phyloP scores from a whole-genome alignment of 2,113 vertebrate species.

The Tenebrosternarchus preto region DNA sequence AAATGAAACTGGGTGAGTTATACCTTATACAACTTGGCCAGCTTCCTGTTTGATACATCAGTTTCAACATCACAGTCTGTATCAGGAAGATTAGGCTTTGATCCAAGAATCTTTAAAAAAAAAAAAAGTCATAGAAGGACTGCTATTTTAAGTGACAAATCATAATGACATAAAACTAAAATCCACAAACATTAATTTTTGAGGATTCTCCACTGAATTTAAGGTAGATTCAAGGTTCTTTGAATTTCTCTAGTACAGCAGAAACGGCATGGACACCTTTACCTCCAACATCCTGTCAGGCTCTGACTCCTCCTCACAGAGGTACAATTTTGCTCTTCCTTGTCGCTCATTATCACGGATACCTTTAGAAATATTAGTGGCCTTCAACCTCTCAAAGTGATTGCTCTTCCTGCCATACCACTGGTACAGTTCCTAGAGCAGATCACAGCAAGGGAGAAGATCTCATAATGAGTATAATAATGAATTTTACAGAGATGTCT shows the following conservation, averaged over 20 bases:
- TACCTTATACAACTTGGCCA: constrained; percentile 97
- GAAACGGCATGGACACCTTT: not conserved
- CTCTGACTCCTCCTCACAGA: constrained; percentile 86
- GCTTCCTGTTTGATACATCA: constrained; percentile 85
- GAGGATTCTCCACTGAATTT: too few relatives aligned
- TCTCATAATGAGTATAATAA: too few relatives aligned
- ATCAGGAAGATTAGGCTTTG: constrained; percentile 83
- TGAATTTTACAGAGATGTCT: too few relatives aligned
- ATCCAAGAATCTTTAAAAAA: constrained; percentile 82
- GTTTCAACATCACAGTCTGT: constrained; percentile 78
- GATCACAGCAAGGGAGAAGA: constrained; percentile 72
- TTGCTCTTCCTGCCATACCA: constrained; percentile 93
- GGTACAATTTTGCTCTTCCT: constrained; percentile 82
- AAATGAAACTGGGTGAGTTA: not conserved
- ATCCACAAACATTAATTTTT: too few relatives aligned
- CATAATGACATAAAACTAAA: too few relatives aligned
- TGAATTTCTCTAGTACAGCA: too few relatives aligned
- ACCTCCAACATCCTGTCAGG: constrained; percentile 90
- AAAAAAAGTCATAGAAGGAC: not conserved
- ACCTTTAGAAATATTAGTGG: constrained; percentile 86
- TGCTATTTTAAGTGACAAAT: too few relatives aligned
- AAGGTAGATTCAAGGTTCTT: not conserved
- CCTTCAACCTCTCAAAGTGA: constrained; percentile 88
- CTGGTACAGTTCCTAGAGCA: constrained; percentile 73
- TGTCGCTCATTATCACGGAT: constrained; percentile 95